Evolutionary conservation across 2,888 invertebrate species (phyloP).

Genomic region (Lycocerus yunnanus): DNA sequence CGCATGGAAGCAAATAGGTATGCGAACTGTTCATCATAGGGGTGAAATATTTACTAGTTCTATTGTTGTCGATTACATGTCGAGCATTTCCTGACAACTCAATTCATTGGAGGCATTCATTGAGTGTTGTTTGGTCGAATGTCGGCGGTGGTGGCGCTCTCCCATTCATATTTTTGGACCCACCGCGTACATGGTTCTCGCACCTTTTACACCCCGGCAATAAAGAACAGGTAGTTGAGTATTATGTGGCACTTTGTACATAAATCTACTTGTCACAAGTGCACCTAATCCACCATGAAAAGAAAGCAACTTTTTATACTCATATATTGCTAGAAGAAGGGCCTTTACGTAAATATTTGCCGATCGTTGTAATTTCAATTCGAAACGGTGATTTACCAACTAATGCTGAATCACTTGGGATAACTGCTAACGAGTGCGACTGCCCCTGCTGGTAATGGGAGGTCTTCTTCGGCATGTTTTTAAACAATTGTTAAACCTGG

Average conservation of each 20-base stretch:
- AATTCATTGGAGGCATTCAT: slow-evolving; percentile 46
- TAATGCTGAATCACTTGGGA: slow-evolving; percentile 49
- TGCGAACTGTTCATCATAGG: slow-evolving; percentile 21
- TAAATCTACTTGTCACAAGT: slow-evolving; percentile 56
- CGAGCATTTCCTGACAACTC: slow-evolving; percentile 51
- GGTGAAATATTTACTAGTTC: slow-evolving; percentile 51
- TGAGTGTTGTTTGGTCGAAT: slow-evolving; percentile 38
- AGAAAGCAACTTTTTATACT: slow-evolving; percentile 35
- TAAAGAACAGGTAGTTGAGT: slow-evolving; percentile 42
- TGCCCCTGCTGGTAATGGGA: slow-evolving; percentile 43
- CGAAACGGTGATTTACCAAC: slow-evolving; percentile 50
- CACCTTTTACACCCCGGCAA: slow-evolving; percentile 42
- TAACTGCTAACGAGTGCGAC: slow-evolving; percentile 38
- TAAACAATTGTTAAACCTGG: slow-evolving; percentile 45
- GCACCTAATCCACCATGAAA: slow-evolving; percentile 48
- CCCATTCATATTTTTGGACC: slow-evolving; percentile 61
- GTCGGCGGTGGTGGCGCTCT: slow-evolving; percentile 60
- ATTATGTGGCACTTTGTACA: slow-evolving; percentile 45
- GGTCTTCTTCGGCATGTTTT: slow-evolving; percentile 49
- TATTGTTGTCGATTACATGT: slow-evolving; percentile 48
- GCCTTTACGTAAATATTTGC: slow-evolving; percentile 56
- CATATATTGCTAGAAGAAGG: slow-evolving; percentile 19
- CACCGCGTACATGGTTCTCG: slow-evolving; percentile 59
- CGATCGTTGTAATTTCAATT: slow-evolving; percentile 49
- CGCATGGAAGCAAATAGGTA: slow-evolving; percentile 10